These are phyloP conservation scores for Cryptomyrus ogoouensis DNA, from an alignment of 2,113 vertebrate genomes.

Conservation along the genomic window DNA sequence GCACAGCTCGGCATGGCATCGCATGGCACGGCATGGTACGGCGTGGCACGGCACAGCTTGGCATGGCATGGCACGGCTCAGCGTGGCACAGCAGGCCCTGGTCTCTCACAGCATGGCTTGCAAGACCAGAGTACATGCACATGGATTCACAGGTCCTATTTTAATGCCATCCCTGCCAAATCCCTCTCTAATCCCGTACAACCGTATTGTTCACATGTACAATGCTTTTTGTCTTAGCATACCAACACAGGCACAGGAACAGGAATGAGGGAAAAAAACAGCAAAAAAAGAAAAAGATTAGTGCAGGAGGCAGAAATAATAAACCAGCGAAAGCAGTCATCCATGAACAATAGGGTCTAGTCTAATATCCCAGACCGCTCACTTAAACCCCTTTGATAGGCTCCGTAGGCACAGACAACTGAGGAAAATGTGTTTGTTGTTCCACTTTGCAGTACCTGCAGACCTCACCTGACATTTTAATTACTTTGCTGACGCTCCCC, in stretches of 20 bases:
- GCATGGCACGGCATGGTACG: too few species aligned
- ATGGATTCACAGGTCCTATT: background rate
- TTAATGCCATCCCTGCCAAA: background rate
- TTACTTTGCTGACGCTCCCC: background rate
- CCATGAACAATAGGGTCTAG: constrained; percentile 8
- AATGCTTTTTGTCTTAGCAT: background rate
- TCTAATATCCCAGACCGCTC: constrained; percentile 5
- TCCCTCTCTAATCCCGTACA: background rate
- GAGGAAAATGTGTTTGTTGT: constrained; percentile 4
- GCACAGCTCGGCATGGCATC: background rate
- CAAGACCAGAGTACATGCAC: background rate
- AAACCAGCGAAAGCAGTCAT: background rate
- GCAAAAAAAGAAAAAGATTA: background rate
- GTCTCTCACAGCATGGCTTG: background rate
- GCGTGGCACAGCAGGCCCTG: background rate
- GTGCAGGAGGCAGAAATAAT: background rate
- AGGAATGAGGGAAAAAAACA: background rate
- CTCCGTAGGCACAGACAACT: background rate
- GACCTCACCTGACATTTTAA: background rate
- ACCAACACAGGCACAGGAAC: background rate
- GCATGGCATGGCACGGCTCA: background rate
- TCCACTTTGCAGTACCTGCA: background rate
- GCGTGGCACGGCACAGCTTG: background rate
- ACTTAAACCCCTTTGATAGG: background rate
- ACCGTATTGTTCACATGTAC: background rate